Evolutionary conservation across 2,888 invertebrate species (phyloP).

Genomic region (Erebia epiphron): DNA sequence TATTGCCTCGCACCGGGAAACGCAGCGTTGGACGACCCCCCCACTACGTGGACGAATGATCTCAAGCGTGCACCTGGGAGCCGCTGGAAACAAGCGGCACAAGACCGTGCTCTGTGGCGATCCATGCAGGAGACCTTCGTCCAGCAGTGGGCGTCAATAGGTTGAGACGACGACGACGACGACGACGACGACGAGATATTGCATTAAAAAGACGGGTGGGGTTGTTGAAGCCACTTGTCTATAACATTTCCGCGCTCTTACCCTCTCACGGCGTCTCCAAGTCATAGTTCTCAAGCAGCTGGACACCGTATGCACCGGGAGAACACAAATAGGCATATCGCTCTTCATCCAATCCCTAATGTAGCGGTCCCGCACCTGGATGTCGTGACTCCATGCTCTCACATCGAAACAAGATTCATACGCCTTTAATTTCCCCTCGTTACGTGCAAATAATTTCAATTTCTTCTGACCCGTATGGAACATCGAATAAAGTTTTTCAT

Average conservation of each 20-base stretch:
- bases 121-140: too few relatives aligned
- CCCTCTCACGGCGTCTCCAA: slow-evolving; percentile 55
- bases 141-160: too few relatives aligned
- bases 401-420: slow-evolving; percentile 79
- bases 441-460: slow-evolving; percentile 61
- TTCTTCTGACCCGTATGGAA: slow-evolving; percentile 48
- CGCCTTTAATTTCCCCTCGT: slow-evolving; percentile 81
- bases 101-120: too few relatives aligned
- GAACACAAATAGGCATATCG: slow-evolving; percentile 64
- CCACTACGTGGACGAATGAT: too few relatives aligned
- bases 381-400: slow-evolving; percentile 82
- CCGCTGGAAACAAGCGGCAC: too few relatives aligned
- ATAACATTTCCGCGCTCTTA: slow-evolving; percentile 42
- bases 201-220: too few relatives aligned
- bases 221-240: neutral
- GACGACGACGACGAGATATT: too few relatives aligned
- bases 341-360: slow-evolving; percentile 74
- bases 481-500: slow-evolving; percentile 55
- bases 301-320: slow-evolving; percentile 57
- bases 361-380: slow-evolving; percentile 52
- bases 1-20: too few relatives aligned
- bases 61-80: too few relatives aligned
- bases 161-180: too few relatives aligned
- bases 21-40: too few relatives aligned
- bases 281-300: slow-evolving; percentile 60